phyloP scores from a whole-genome alignment of 2,888 invertebrate species.

The Netelia virgata region DNA sequence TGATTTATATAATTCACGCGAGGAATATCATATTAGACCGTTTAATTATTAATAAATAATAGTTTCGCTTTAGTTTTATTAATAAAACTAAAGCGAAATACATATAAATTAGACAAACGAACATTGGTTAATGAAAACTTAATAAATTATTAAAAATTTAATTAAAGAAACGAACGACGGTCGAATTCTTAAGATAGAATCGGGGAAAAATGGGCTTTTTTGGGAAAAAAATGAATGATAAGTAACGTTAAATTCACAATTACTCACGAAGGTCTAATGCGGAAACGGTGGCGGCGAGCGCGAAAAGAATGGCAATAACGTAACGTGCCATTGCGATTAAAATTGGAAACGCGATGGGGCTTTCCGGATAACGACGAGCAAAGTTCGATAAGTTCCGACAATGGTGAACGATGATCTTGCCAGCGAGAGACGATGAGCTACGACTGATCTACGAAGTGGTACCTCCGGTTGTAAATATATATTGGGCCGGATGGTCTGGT shows the following conservation, averaged over 20 bases:
- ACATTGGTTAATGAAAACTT: too few relatives aligned
- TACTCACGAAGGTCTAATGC: constrained; percentile 79
- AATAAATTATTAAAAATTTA: too few relatives aligned
- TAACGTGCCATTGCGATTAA: constrained; percentile 54
- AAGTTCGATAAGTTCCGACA: not conserved
- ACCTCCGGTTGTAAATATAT: constrained; percentile 68
- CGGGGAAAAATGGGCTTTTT: too few relatives aligned
- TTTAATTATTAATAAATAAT: too few relatives aligned
- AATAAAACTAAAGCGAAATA: too few relatives aligned
- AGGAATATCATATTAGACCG: too few relatives aligned
- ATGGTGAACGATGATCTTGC: constrained; percentile 17
- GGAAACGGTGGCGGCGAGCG: constrained; percentile 36
- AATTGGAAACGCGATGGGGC: not conserved
- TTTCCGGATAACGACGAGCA: not conserved
- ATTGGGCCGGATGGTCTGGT: constrained; percentile 75
- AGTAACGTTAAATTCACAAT: not conserved
- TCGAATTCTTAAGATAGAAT: too few relatives aligned
- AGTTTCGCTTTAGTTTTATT: too few relatives aligned
- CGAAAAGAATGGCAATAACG: constrained; percentile 47
- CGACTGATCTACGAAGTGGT: constrained; percentile 61
- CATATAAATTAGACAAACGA: too few relatives aligned
- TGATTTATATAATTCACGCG: too few relatives aligned
- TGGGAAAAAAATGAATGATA: not conserved
- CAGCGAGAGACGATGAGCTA: constrained; percentile 53
- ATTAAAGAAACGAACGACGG: too few relatives aligned